Base-by-base conservation (phyloP, 2,888 invertebrate species). In the Hybos culiciformis region DNA sequence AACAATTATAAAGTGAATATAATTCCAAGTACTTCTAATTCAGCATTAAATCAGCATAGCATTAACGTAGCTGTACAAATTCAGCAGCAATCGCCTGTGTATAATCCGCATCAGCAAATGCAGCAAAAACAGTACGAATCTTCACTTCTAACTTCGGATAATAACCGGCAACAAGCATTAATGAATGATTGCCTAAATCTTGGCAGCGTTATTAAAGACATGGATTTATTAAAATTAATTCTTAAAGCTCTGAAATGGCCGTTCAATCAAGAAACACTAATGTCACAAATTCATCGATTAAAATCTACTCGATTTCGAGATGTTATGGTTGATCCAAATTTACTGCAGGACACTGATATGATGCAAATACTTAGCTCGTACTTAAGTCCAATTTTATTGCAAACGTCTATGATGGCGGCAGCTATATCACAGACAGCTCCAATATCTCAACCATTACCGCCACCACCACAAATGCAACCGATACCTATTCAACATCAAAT, bases 161-260 rank as follows among this genome's bases (percentile, higher is more conserved):
- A 17, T 15, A 37, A 14, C 14, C 39, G 7, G 15, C 9, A 23
- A 29, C 15, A 37, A 26, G n/a, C 50, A 45, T 21, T 63, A 9
- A 55, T 60, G 2, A 61, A 62, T 11, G 56, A 61, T 32, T 45
- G 45, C 12, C 54, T 66, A 37, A 53, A 59, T 18, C 48, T 66
- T 31, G 66, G 66, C 3, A 58, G 59, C 44, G 62, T 65, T 5
- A 65, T 66, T 20, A 58, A 60, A 33, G 66, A 66, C 53, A 54
- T 57, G 8, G 66, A 66, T 44, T 51, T 66, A n/a, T 44, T 66
- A 9, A 61, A 56, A 41, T 53, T 66, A n/a, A 66, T 66, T 43
- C 49, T 66, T 4, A 66, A 63, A 46, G 66, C 66, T 1, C 50
- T 66, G 0, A 63, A 66, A 50, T 66, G 66, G 66, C 60, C 63